Percentiles rank a stretch among this genome's conserved stretches.
phyloP scores from a whole-genome alignment of 2,888 invertebrate genomes.

The Melanophora roralis region DNA sequence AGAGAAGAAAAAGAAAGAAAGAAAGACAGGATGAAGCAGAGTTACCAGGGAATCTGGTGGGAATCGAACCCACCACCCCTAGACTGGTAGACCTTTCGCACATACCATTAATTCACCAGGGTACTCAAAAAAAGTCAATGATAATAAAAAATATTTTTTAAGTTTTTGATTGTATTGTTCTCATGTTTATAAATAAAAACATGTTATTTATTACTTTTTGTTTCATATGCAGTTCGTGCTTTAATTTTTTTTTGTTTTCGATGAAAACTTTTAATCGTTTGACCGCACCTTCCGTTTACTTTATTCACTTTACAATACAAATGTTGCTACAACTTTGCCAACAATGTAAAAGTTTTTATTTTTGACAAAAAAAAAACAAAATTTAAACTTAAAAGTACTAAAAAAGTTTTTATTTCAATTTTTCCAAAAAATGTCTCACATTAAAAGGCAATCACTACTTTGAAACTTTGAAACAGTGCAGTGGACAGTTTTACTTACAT shows the following conservation, averaged over 20 bases:
- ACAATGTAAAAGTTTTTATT: not conserved
- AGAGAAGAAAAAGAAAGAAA: no score
- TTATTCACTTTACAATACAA: not conserved
- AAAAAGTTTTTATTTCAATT: not conserved
- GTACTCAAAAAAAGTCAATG: no score
- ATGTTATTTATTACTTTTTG: no score
- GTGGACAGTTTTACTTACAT: no score
- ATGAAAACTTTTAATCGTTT: not conserved
- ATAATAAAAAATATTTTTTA: not conserved
- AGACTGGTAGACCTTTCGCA: no score
- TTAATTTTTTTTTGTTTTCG: no score
- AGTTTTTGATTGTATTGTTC: not conserved
- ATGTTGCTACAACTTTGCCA: not conserved
- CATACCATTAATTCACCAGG: no score
- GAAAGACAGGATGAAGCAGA: no score
- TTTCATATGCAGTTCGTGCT: no score
- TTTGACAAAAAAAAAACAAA: not conserved
- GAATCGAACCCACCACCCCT: no score
- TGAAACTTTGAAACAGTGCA: not conserved
- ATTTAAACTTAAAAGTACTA: not conserved
- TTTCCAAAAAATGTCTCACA: not conserved
- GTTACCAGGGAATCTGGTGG: no score
- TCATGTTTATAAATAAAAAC: not conserved
- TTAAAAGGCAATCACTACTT: slow-evolving; percentile 9
- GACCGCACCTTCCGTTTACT: not conserved